These are phyloP conservation scores for Sebastes schlegelii DNA, from an alignment of 2,113 vertebrate genomes.

Conservation along the genomic window DNA sequence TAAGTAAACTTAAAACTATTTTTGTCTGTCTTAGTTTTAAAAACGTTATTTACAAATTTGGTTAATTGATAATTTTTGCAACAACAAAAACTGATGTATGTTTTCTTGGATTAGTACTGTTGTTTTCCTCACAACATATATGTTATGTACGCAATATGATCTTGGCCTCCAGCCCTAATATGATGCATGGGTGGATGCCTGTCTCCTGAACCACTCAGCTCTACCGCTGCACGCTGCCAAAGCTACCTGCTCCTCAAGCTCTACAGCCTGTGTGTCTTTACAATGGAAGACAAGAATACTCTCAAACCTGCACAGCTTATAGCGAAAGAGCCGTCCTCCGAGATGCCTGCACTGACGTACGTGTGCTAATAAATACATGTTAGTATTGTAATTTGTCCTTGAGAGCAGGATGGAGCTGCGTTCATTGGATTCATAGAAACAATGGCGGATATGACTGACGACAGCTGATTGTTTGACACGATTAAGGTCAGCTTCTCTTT, in stretches of 20 bases:
- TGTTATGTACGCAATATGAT: background rate
- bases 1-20: background rate
- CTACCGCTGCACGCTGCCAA: constrained; percentile 25
- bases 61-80: background rate
- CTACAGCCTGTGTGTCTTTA: constrained; percentile 48
- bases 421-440: constrained; percentile 36
- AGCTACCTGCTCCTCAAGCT: constrained; percentile 53
- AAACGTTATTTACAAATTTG: background rate
- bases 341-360: constrained; percentile 48
- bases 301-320: constrained; percentile 42
- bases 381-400: constrained; percentile 56
- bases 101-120: background rate
- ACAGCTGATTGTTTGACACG: constrained; percentile 12
- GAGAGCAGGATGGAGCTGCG: constrained; percentile 44
- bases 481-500: constrained; percentile 29
- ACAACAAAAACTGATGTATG: background rate
- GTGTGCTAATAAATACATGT: constrained; percentile 44
- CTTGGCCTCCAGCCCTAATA: background rate
- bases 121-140: background rate
- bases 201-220: background rate
- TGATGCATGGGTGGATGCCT: background rate
- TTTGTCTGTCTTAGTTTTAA: background rate
- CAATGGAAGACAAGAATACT: constrained; percentile 50
- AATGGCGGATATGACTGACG: background rate
- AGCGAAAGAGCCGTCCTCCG: constrained; percentile 46